Evolutionary conservation across 2,113 vertebrate species (phyloP).

Genomic region (Poeciliopsis prolifica): DNA sequence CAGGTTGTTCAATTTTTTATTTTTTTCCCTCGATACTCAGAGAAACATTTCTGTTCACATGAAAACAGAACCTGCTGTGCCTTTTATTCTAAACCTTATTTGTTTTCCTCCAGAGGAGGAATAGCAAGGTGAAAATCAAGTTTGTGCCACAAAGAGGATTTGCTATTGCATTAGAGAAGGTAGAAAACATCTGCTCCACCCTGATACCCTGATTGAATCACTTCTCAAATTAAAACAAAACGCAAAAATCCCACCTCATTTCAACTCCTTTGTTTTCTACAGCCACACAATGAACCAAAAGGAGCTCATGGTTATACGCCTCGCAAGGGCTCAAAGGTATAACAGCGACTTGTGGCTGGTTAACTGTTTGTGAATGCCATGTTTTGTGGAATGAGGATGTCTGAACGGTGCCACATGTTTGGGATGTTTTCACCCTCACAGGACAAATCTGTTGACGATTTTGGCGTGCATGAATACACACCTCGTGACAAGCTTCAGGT

Average conservation of each 20-base stretch:
- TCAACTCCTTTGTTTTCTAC: neutral
- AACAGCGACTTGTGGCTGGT: neutral
- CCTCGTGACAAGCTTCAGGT: constrained; percentile 42
- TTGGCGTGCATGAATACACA: constrained; percentile 40
- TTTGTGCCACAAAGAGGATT: constrained; percentile 61
- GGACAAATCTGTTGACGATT: constrained; percentile 39
- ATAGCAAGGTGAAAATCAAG: constrained; percentile 45
- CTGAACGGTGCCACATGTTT: neutral
- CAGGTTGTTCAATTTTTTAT: neutral
- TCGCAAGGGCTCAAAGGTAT: constrained; percentile 52
- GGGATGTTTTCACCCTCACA: constrained; percentile 3
- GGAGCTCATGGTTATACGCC: constrained; percentile 39
- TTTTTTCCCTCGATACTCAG: neutral
- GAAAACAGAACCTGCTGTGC: neutral
- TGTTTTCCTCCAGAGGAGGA: constrained; percentile 42
- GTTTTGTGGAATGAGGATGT: neutral
- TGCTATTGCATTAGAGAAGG: constrained; percentile 37
- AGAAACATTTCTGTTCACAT: neutral
- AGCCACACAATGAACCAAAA: constrained; percentile 25
- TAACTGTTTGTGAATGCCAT: neutral
- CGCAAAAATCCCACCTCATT: neutral
- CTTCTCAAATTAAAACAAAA: neutral
- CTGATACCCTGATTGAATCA: neutral
- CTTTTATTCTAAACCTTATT: neutral
- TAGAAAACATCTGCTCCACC: neutral